Evolutionary conservation across 2,888 invertebrate genomes (phyloP).

Genomic region (Laothoe populi): DNA sequence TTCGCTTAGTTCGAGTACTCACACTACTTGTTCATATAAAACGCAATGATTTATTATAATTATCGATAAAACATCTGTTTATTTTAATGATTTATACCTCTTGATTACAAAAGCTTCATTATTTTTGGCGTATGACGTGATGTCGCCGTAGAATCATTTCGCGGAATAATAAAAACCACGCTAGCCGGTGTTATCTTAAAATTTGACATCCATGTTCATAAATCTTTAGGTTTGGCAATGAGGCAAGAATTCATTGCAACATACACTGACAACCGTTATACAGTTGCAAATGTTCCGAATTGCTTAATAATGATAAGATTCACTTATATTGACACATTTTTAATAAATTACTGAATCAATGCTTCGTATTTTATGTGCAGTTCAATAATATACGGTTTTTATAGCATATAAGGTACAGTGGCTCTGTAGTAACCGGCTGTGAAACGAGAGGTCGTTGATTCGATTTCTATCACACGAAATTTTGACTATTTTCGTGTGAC

Average conservation of each 20-base stretch:
- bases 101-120: background rate
- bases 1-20: too few species aligned
- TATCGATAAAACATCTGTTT: background rate
- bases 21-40: too few species aligned
- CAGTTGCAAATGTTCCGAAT: constrained; percentile 7
- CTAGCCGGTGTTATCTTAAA: constrained; percentile 31
- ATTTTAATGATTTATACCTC: constrained; percentile 1
- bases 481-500: too few species aligned
- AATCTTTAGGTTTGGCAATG: constrained; percentile 49
- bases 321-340: background rate
- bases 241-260: constrained; percentile 56
- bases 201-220: constrained; percentile 44
- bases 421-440: too few species aligned
- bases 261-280: constrained; percentile 34
- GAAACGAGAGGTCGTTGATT: too few species aligned
- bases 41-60: constrained; percentile 4
- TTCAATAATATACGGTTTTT: too few species aligned
- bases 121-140: background rate
- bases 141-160: constrained; percentile 30
- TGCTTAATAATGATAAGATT: background rate
- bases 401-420: too few species aligned
- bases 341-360: background rate
- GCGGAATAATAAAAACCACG: constrained; percentile 34
- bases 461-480: too few species aligned
- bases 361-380: background rate